These are phyloP conservation scores for Nysson spinosus DNA, from an alignment of 2,888 invertebrate species.

Conservation along the genomic window DNA sequence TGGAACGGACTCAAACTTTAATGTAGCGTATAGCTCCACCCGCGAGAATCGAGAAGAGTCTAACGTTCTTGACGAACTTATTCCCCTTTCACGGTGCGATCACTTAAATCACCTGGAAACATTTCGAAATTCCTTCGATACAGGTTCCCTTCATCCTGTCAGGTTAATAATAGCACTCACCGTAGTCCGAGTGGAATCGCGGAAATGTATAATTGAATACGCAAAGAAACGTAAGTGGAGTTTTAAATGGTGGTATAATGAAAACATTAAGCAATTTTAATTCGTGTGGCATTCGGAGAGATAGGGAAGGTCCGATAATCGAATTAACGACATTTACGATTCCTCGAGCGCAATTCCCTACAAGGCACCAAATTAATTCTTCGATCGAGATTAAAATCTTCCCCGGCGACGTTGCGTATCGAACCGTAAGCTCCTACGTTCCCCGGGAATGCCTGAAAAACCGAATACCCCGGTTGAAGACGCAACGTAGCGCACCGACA, in stretches of 20 bases:
- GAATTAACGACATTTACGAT: conserved; percentile 51
- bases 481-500: conserved; percentile 20
- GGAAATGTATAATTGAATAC: not conserved
- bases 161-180: too few relatives aligned
- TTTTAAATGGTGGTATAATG: conserved; percentile 29
- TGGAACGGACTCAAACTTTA: conserved; percentile 47
- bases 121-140: not conserved
- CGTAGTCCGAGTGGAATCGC: too few relatives aligned
- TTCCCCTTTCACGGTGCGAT: not conserved
- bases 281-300: conserved; percentile 27
- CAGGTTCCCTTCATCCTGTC: not conserved
- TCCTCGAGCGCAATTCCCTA: conserved; percentile 50
- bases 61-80: conserved; percentile 52
- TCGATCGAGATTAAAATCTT: conserved; percentile 49
- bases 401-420: conserved; percentile 53
- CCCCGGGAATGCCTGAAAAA: conserved; percentile 43
- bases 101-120: not conserved
- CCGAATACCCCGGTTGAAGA: conserved; percentile 32
- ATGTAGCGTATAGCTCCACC: conserved; percentile 18
- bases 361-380: conserved; percentile 53
- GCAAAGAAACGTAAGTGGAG: not conserved
- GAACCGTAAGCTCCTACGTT: conserved; percentile 29
- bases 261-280: conserved; percentile 42
- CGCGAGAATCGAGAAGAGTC: conserved; percentile 14
- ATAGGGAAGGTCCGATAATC: conserved; percentile 42